Base-by-base conservation (phyloP, 2,797 vertebrate genomes). In the Coregonus suidteri region DNA sequence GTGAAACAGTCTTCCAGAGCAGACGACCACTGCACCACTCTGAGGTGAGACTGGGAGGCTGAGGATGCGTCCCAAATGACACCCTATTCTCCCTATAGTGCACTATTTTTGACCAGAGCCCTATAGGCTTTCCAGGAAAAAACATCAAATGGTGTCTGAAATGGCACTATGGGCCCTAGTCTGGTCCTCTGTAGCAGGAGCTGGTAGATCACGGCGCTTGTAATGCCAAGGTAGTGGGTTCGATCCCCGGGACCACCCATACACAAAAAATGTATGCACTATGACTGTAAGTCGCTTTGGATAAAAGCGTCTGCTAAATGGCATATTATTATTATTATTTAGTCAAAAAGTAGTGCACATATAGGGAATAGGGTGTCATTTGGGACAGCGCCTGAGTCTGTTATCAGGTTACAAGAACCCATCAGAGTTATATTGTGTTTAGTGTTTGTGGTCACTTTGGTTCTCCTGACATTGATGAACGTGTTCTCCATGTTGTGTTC, bases 1-100 rank as follows among this genome's bases (percentile, higher is more conserved):
- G 97, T 4, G 97, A 98, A 83, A 95, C 96, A 0, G 86, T 96
- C 77, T 97, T 96, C 70, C 94, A 94, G 31, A 92, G 2, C 41
- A 47, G 84, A 59, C 86, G 87, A 73, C 83, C 83, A 25, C n/a
- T 86, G 34, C 74, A 9, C 6, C 85, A 86, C 1, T 74, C 73
- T 74, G 92, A 95, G 91, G 95, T 96, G 30, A 82, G 82, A 83
- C 13, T 75, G 41, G 41, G 9, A 11, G 7, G 2, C 20, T 47
- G 9, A 15, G 70, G 0, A 4, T 20, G 9, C 20, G 41, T 47
- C 2, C 41, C 41, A 47, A 47, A 47, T 4, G 20, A 3, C 59
- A 11, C 59, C 20, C 7, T 64, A 9, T 64, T 64, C 59, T 11
- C 56, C 7, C 20, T 59, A 1, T 20, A n/a, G n/a, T 59, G 18